Percentiles rank a stretch among this genome's conserved stretches.
Conservation (phyloP, 1,140 invertebrate species). For the Neodiprion pinetum region DNA sequence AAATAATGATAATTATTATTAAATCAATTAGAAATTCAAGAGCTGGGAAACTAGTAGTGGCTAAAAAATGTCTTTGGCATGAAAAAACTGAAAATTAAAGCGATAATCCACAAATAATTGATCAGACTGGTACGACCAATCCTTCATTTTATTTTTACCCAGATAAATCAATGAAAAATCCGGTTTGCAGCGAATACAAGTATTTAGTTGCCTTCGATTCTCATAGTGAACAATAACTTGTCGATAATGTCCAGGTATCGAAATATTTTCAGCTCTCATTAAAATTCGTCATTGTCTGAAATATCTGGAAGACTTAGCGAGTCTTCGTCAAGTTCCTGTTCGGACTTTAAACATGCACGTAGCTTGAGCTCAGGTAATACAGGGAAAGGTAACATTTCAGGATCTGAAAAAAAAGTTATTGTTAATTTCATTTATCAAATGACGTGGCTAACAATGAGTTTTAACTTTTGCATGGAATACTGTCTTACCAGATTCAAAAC, state of each 20-base stretch:
- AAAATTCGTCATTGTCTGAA: conserved; percentile 18
- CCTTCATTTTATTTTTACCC: background rate
- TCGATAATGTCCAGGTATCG: background rate
- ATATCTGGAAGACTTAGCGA: conserved; percentile 5
- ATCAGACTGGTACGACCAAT: background rate
- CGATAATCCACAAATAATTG: background rate
- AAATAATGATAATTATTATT: background rate
- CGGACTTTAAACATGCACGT: conserved; percentile 1
- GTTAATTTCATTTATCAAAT: background rate
- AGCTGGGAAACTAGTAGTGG: background rate
- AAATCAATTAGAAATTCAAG: background rate
- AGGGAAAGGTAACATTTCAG: background rate
- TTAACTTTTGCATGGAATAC: background rate
- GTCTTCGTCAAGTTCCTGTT: background rate
- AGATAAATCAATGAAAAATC: background rate
- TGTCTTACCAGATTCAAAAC: conserved; percentile 37
- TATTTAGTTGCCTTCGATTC: background rate
- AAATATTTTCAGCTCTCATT: background rate
- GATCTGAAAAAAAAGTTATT: conserved; percentile 21
- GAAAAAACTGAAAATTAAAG: background rate
- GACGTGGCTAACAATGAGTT: background rate
- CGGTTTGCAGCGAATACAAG: background rate
- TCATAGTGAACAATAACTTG: background rate
- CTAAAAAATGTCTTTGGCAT: background rate
- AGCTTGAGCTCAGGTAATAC: conserved; percentile 14